Evolutionary conservation across 2,797 vertebrate species (phyloP).

Genomic region (Ctenosaura bakeri): DNA sequence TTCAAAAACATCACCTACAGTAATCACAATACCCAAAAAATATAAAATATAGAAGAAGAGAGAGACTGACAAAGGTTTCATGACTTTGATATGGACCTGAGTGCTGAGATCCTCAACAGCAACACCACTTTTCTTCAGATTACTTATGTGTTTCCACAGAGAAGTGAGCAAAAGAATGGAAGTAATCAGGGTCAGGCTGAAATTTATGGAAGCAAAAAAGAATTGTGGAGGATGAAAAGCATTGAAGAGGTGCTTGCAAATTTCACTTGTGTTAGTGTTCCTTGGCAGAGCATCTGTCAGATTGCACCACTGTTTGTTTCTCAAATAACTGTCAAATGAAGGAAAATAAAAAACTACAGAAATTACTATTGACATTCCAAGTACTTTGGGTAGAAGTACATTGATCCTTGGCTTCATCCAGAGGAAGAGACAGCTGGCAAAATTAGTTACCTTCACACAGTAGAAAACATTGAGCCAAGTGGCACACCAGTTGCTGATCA

Average conservation of each 20-base stretch:
- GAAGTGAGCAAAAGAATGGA: neutral
- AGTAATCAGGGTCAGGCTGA: neutral
- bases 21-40: conserved; percentile 18
- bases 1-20: conserved; percentile 35
- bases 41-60: neutral
- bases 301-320: conserved; percentile 46
- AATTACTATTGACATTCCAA: neutral
- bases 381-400: neutral
- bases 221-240: neutral
- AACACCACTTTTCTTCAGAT: too few relatives aligned
- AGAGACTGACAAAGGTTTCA: neutral
- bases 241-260: too few relatives aligned
- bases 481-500: neutral
- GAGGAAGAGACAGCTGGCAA: neutral
- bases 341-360: neutral
- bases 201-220: neutral
- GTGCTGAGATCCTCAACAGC: neutral
- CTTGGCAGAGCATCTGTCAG: conserved; percentile 38
- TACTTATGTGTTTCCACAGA: neutral
- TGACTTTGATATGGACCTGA: neutral
- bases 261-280: neutral
- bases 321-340: rapidly evolving
- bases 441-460: neutral
- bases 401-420: too few relatives aligned
- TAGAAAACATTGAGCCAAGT: neutral